Conservation (phyloP, 2,113 vertebrate species). For the Anolis carolinensis region DNA sequence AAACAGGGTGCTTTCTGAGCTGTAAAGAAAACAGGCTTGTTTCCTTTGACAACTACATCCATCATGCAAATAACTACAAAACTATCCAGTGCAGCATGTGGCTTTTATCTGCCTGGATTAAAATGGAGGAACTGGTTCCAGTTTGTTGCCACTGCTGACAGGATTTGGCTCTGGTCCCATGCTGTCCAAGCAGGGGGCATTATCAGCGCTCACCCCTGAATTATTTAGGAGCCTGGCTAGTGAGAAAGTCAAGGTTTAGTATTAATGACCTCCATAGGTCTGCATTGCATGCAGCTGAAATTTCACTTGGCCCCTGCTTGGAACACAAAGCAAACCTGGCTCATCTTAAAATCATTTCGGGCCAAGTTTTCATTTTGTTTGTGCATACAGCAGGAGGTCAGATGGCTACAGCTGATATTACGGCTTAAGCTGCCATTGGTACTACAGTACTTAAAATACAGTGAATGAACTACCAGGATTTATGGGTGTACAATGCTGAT, state of each 20-base stretch:
- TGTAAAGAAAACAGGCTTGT: not conserved
- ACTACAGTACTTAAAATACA: not conserved
- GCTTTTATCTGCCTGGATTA: not conserved
- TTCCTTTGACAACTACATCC: not conserved
- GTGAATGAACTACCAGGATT: not conserved
- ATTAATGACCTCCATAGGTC: conserved; percentile 3
- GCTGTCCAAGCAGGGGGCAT: conserved; percentile 3
- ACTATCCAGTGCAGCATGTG: not conserved
- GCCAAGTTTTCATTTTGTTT: conserved; percentile 12
- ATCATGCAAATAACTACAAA: not conserved
- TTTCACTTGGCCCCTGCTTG: not conserved
- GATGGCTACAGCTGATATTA: not conserved
- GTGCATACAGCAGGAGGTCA: not conserved
- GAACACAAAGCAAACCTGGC: not conserved
- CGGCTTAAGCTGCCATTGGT: not conserved
- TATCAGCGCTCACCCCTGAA: not conserved
- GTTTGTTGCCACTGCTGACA: not conserved
- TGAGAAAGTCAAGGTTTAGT: not conserved
- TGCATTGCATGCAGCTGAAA: conserved; percentile 9
- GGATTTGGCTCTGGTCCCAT: not conserved
- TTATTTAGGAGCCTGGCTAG: not conserved
- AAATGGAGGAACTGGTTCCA: not conserved
- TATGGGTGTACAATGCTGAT: not conserved
- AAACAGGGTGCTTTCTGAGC: not conserved
- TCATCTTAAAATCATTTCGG: not conserved